These are phyloP conservation scores for Elephas maximus DNA, from an alignment of 2,113 vertebrate genomes.

Conservation along the genomic window DNA sequence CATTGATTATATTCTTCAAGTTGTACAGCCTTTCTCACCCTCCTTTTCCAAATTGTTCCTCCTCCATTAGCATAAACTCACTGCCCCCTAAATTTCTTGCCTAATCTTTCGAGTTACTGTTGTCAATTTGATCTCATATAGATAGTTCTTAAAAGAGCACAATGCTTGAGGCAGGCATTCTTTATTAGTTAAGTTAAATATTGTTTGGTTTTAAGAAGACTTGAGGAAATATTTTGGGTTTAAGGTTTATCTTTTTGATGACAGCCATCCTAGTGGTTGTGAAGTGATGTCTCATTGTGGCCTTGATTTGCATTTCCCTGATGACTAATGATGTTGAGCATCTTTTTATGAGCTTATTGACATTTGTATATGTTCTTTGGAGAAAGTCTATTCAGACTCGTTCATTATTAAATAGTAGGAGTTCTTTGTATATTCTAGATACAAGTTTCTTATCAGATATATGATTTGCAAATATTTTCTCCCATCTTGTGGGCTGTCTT, in stretches of 20 bases:
- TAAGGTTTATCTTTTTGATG: not conserved
- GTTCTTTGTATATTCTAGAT: not conserved
- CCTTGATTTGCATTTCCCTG: constrained; percentile 25
- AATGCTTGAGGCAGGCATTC: too few species aligned
- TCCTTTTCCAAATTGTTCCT: too few species aligned
- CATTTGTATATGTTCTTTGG: not conserved
- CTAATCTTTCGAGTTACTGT: too few species aligned
- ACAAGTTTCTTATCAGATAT: not conserved
- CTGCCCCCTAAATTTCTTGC: too few species aligned
- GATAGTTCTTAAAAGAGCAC: too few species aligned
- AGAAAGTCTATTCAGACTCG: not conserved
- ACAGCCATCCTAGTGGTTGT: not conserved
- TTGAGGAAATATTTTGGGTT: not conserved
- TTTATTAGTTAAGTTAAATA: too few species aligned
- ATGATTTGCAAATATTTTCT: constrained; percentile 28
- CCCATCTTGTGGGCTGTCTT: not conserved
- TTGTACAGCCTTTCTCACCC: too few species aligned
- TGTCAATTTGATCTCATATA: too few species aligned
- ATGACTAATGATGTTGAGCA: not conserved
- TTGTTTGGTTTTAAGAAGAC: too few species aligned
- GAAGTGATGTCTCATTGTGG: not conserved
- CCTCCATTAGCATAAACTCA: too few species aligned
- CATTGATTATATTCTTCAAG: too few species aligned
- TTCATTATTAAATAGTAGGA: not conserved
- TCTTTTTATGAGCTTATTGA: not conserved